Evolutionary conservation across 2,888 invertebrate species (phyloP), one percentile per base, ranked within the genome.

Genomic region (Stenchaetothrips biformis): DNA sequence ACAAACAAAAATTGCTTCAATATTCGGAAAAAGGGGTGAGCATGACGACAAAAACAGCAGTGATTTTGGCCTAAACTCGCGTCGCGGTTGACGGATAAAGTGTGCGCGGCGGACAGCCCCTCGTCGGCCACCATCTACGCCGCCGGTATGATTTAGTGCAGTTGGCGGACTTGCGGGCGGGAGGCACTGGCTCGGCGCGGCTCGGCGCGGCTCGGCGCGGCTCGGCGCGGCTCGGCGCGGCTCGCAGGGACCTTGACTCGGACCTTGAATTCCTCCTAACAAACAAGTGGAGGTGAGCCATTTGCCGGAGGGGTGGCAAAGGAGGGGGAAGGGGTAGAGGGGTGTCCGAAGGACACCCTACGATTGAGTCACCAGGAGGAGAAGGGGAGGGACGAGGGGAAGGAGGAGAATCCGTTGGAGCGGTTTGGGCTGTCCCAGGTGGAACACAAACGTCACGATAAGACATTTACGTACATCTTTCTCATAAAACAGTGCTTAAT

Each of bases 231-330:
- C n/a, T n/a, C n/a, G n/a, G n/a, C n/a, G n/a, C n/a, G n/a, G n/a
- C n/a, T n/a, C n/a, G n/a, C n/a, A n/a, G n/a, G n/a, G n/a, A n/a
- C n/a, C n/a, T n/a, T n/a, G n/a, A n/a, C n/a, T n/a, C n/a, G n/a
- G 67, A 74, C 67, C 67, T 74, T 74, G 67, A 74, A 74, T 74
- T 74, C 67, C 67, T 21, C 21, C 67, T 74, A 74, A 74, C 67
- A 74, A 74, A 74, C 67, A 74, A 74, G 67, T 74, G 67, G 67
- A 74, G 67, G 67, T 74, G 67, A 74, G 67, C 67, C 67, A 74
- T 74, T 74, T 6, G 67, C 67, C 21, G 59, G 37, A 37, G 21
- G 67, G 21, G 67, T 9, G 67, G 21, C 4, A 21, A 8, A 25
- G 25, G 67, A 2, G 25, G 2, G 21, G 25, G 67, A 0, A 21